Evolutionary conservation across 2,888 invertebrate species (phyloP), one percentile per base, ranked within the genome.

Genomic region (Cotesia congregata): DNA sequence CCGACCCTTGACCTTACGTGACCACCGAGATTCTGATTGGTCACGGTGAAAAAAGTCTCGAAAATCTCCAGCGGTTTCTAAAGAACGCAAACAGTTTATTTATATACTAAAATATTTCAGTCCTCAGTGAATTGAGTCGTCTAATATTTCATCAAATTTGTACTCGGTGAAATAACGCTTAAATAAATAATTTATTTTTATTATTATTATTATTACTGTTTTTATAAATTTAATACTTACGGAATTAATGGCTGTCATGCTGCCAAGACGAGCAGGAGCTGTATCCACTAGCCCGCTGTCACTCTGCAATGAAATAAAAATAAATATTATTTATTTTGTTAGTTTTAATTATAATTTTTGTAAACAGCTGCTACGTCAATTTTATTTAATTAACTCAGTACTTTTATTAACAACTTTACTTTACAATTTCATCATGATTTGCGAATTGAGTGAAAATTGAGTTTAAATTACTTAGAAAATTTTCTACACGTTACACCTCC

Each of bases 211-310:
- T 64, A 40, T 1, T 59, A 59, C 39, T 59, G 1, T 60, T 71
- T 72, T 12, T 65, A 5, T 20, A 17, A 38, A 60, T 74, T 67
- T 39, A 6, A 6, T 72, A 87, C 90, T 90, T 83, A 90, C 90
- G 88, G 90, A 89, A 86, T 90, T 90, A 85, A 90, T 90, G 85
- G 90, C 90, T 85, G 90, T 90, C 90, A 90, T 90, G 84, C 86
- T 88, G 87, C 85, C 87, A 86, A 86, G 84, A 85, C 87, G 89
- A 86, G 85, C 87, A 84, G 87, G 86, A 86, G 89, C 89, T 85
- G 87, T 85, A 84, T 87, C 88, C 87, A 87, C 89, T 90, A 90
- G 86, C 88, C 89, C 89, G 87, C 85, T 87, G 87, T 89, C 89
- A 87, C 88, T 89, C 90, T 90, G 88, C 64, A 90, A 90, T 68